Evolutionary conservation across 92 coral and sea anemone species (phyloP).

Genomic region (Plumapathes pennacea): DNA sequence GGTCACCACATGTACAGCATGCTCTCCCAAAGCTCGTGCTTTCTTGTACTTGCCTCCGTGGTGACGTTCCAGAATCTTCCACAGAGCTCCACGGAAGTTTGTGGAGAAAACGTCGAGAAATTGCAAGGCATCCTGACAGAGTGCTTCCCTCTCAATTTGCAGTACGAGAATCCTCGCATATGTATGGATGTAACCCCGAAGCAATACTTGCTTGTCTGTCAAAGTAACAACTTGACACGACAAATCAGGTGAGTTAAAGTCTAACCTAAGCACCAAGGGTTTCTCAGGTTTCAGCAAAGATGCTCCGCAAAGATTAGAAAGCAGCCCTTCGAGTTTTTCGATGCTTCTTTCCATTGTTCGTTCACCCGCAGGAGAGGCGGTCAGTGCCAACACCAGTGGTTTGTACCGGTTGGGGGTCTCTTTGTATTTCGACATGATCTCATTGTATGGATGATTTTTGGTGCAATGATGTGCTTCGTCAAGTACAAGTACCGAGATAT

Average conservation of each 20-base stretch:
- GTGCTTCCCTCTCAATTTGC: constrained; percentile 36
- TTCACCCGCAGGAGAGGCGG: constrained; percentile 91
- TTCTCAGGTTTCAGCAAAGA: constrained; percentile 65
- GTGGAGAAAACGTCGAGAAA: constrained; percentile 39
- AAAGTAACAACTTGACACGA: constrained; percentile 42
- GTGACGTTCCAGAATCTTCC: constrained; percentile 76
- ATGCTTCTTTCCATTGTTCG: constrained; percentile 38
- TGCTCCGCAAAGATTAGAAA: constrained; percentile 57
- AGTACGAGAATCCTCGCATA: constrained; percentile 26
- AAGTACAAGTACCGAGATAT: constrained; percentile 74
- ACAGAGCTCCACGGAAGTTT: constrained; percentile 78
- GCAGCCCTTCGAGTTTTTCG: constrained; percentile 39
- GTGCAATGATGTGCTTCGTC: constrained; percentile 92
- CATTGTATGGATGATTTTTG: constrained; percentile 81
- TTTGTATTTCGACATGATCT: constrained; percentile 71
- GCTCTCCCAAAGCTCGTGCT: constrained; percentile 87
- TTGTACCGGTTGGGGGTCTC: constrained; percentile 44
- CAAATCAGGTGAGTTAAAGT: constrained; percentile 76
- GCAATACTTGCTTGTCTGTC: constrained; percentile 30
- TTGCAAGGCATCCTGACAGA: constrained; percentile 35
- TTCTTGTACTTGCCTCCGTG: constrained; percentile 50
- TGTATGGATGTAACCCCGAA: constrained; percentile 32
- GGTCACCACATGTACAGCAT: constrained; percentile 83
- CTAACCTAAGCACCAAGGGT: constrained; percentile 55
- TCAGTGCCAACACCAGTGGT: constrained; percentile 82